Percentiles rank a stretch among this genome's conserved stretches.
Conservation (phyloP, 2,113 vertebrate species). For the Camelus dromedarius region DNA sequence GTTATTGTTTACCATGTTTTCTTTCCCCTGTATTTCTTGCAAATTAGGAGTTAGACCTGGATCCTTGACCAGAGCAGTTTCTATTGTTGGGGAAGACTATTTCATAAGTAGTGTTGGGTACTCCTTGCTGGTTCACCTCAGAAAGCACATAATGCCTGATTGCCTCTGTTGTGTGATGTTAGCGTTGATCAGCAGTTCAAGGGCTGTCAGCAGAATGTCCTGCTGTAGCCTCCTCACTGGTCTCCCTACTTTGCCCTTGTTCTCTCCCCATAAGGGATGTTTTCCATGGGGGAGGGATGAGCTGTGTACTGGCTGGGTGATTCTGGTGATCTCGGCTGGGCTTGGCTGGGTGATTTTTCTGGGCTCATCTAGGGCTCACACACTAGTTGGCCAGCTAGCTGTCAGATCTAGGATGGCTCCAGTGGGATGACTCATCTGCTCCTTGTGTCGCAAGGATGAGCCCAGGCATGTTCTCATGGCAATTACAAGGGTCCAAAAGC, state of each 20-base stretch:
- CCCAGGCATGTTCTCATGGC: not conserved
- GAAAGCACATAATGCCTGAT: not conserved
- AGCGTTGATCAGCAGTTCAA: not conserved
- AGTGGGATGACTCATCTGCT: not conserved
- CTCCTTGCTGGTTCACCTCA: not conserved
- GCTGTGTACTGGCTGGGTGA: not conserved
- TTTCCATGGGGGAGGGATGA: not conserved
- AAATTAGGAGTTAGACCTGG: not conserved
- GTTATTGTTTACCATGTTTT: slow-evolving; percentile 23
- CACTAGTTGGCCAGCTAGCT: not conserved
- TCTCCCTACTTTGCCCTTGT: not conserved
- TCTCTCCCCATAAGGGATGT: not conserved
- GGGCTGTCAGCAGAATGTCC: not conserved
- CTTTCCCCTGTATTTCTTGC: not conserved
- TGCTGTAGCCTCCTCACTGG: not conserved
- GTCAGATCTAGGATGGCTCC: not conserved
- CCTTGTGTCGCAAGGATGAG: not conserved
- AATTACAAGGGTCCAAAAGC: not conserved
- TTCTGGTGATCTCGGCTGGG: not conserved
- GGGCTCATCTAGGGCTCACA: not conserved
- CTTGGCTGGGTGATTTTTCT: not conserved
- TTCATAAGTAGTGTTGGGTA: not conserved
- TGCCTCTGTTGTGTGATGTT: not conserved
- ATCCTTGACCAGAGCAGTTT: not conserved
- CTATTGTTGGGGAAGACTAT: not conserved